Evolutionary conservation across 1,140 invertebrate species (phyloP), one percentile per base, ranked within the genome.

Genomic region (Pinna nobilis): DNA sequence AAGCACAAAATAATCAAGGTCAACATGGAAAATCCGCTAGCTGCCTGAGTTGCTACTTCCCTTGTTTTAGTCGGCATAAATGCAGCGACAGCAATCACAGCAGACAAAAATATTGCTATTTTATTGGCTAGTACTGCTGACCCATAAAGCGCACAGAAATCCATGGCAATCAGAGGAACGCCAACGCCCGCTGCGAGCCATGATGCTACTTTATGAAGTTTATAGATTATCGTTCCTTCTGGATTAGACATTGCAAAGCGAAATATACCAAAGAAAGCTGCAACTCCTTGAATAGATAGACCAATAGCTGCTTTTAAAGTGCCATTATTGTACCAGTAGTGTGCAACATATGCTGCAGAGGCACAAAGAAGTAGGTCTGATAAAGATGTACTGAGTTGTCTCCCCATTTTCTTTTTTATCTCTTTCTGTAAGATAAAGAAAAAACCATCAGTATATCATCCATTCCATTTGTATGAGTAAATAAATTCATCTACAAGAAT

Each of bases 11-110:
- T 37, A 18, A 83, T 47, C 20, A 84, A 70, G 11, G 70, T 79
- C 23, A 84, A 63, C 71, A 84, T 78, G 6, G 81, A 67, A 23
- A 82, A 80, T 20, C 81, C 79, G 44, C 76, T 80, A 15, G 74
- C 55, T 3, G 79, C 74, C 61, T 80, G 70, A 20, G 79, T 74
- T 13, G 71, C 28, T 20, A 79, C 37, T 39, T 70, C 72, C 37
- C 63, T 55, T 6, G 61, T 59, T 15, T 71, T 53, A 9, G 49
- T 37, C n/a, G 76, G 74, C 2, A 81, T 35, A 57, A 79, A 77
- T 1, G 44, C 33, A 18, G 60, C 59, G 1, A 71, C 68, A 41
- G 70, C n/a, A 7, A 78, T 41, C 30, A 76, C 76, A 25, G 49
- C 65, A 1, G 73, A 37, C 18, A 76, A 50, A 59, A 82, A 77